Evolutionary conservation across 2,797 vertebrate species (phyloP), one percentile per base, ranked within the genome.

Genomic region (Notoglanidium macrostoma): DNA sequence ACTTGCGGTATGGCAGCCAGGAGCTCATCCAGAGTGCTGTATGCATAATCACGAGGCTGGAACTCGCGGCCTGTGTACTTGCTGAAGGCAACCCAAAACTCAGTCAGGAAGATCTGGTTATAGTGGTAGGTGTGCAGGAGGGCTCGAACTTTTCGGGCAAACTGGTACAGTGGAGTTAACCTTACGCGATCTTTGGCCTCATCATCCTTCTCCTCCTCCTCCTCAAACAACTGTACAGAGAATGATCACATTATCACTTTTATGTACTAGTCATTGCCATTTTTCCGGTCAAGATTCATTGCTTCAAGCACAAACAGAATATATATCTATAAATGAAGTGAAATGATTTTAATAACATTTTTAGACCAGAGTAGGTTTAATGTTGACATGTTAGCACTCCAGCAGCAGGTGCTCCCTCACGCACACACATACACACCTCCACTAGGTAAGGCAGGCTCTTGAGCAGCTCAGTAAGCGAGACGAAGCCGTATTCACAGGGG

Each of bases 91-190:
- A 93, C 90, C 9, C 95, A 93, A 92, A 99, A 99, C 90, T 99
- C 98, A 0, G 97, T 97, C 86, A 99, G 95, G 93, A 99, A 99
- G 93, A 99, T 98, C 94, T 99, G 98, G 93, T 99, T 97, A 93
- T 99, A 99, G 90, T 99, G 98, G 92, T 99, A 99, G 11, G 98
- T 99, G 91, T 97, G 97, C 88, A 99, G 97, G 87, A 99, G 94
- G 11, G 96, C 96, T 0, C 98, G 96, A 0, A 99, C 96, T 0
- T 96, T 96, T 84, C 97, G 96, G 67, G 98, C 98, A 90, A 99
- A 99, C 94, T 97, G 93, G 90, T 98, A 99, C 3, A 99, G 96
- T 85, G 92, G 94, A 14, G 98, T 99, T 83, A 99, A 96, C 91
- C 96, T 96, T 90, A 99, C 97, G 63, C 93, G 95, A 83, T 98